Evolutionary conservation across 2,888 invertebrate species (phyloP), one percentile per base, ranked within the genome.

Genomic region (Cyrtodaria siliqua): DNA sequence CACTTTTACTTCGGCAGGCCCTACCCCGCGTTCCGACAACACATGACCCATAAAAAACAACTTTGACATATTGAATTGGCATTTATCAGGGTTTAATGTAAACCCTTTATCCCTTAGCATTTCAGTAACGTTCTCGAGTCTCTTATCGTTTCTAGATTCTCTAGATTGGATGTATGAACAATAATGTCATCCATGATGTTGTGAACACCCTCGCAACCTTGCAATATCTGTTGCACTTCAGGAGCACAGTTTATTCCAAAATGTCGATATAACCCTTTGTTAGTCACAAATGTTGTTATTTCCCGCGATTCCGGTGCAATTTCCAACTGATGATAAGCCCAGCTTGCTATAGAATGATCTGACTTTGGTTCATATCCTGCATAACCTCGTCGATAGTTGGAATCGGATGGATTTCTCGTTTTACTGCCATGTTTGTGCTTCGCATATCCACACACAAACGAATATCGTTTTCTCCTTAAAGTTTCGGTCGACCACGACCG

Each of bases 401-500:
- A 16, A 77, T 77, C n/a, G n/a, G n/a, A n/a, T n/a, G n/a, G n/a
- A n/a, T n/a, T n/a, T 1, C 74, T 9, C 60, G 55, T 8, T 60
- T 42, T 0, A 75, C 64, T 20, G 68, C 75, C 9, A n/a, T 27
- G 26, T 79, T 74, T 6, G 74, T 71, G 1, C 56, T 8, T n/a
- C 71, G 52, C 71, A 74, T 79, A 44, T 79, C 71, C 0, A 75
- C 59, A 56, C 74, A 79, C 2, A 79, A 12, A 1, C 67, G 38
- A n/a, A 75, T 68, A 29, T 75, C 71, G 8, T 33, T 20, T 80
- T 59, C 8, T 18, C 24, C 3, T 55, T 59, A 50, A 84, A 85
- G 63, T 84, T 81, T 16, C 81, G 81, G 23, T 72, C 83, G 6
- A 79, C 75, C 0, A 86, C 83, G 1, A 86, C 74, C 3, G 76